phyloP scores from a whole-genome alignment of 1,140 invertebrate genomes.

The Drosophila funebris region DNA sequence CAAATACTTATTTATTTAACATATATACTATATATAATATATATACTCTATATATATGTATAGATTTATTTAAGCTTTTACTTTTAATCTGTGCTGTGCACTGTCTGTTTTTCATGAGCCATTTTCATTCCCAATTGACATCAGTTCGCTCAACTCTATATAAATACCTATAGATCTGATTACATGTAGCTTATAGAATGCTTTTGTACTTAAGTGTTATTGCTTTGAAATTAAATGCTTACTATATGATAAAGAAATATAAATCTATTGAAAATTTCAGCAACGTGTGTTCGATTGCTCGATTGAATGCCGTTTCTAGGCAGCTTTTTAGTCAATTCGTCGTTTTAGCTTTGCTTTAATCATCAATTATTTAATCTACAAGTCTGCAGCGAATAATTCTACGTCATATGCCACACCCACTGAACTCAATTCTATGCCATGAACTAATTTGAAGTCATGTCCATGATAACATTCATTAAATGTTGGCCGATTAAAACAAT shows the following conservation, averaged over 20 bases:
- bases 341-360: neutral
- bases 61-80: constrained; percentile 24
- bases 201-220: constrained; percentile 23
- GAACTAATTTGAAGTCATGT: neutral
- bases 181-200: neutral
- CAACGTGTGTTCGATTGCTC: neutral
- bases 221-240: neutral
- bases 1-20: constrained; percentile 34
- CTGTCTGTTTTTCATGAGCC: constrained; percentile 11
- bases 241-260: neutral
- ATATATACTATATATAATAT: neutral
- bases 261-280: neutral
- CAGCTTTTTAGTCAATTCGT: neutral
- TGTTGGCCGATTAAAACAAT: neutral
- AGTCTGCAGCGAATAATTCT: neutral
- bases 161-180: constrained; percentile 17
- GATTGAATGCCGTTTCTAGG: neutral
- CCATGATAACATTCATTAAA: neutral
- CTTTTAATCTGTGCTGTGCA: constrained; percentile 16
- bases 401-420: neutral
- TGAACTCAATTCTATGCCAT: neutral
- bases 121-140: constrained; percentile 3
- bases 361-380: neutral
- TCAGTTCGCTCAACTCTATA: neutral
- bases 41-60: no score